Base-by-base conservation (phyloP, 2,113 vertebrate species). In the Alexandromys fortis region DNA sequence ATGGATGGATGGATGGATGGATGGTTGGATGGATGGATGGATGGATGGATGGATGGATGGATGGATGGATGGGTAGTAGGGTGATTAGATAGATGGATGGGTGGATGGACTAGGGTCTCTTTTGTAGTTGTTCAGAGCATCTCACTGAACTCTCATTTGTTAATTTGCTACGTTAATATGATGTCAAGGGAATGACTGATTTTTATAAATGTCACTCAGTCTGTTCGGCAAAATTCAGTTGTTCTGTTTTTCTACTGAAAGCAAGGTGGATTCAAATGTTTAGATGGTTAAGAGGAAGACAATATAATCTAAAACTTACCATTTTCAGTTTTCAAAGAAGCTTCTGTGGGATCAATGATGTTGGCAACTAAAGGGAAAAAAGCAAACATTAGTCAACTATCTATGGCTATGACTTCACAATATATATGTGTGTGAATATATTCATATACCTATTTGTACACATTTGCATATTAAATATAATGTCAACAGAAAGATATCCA, bases 291-390 rank as follows among this genome's bases (percentile, higher is more conserved):
- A 14, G 19, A 58, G 7, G 45, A 26, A 65, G 17, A 22, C 30
- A n/a, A 79, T 3, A 33, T 16, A 78, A 49, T 19, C 14, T 33
- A 42, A 68, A 68, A 63, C 96, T 95, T 76, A 96, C 93, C 86
- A 28, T 2, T 28, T 58, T 67, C 21, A 17, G 35, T 67, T 76
- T 61, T 90, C 38, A 67, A n/a, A 47, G 13, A 30, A 47, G 30
- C 52, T 72, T 61, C 42, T 82, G 52, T 94, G 2, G 68, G 61
- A 47, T n/a, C 17, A 22, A 35, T 28, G 12, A 2, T 28, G 12
- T 9, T 76, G 35, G 13, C 35, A 83, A 38, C 93, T 94, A 73
- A 70, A 90, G 72, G 35, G 55, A 88, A 75, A 65, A 92, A 75
- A 89, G 30, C n/a, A 94, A 47, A 33, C 1, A 38, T 0, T 13